Conservation (phyloP, 2,797 vertebrate genomes). For the Adrianichthys oophorus region DNA sequence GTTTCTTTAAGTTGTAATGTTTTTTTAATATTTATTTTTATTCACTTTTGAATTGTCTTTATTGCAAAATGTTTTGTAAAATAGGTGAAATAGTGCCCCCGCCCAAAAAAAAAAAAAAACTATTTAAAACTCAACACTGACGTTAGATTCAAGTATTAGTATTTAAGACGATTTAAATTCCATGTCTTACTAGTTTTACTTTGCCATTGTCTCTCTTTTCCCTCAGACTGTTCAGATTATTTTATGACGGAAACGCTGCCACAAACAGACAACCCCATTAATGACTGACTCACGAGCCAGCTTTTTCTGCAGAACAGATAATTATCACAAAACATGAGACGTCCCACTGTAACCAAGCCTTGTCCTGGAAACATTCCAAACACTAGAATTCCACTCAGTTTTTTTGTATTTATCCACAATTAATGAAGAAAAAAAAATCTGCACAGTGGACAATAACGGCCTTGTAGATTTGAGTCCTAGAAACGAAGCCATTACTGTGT, state of each 20-base stretch:
- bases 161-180: too few species aligned
- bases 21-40: neutral
- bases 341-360: constrained; percentile 31
- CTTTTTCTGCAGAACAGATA: constrained; percentile 33
- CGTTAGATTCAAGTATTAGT: too few species aligned
- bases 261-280: constrained; percentile 45
- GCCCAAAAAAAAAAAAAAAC: too few species aligned
- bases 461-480: constrained; percentile 14
- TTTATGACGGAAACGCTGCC: constrained; percentile 4
- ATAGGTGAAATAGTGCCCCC: too few species aligned
- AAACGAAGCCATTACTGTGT: constrained; percentile 9
- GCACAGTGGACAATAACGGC: constrained; percentile 14
- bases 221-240: neutral
- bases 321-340: constrained; percentile 37
- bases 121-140: too few species aligned
- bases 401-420: constrained; percentile 5
- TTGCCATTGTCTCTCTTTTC: neutral
- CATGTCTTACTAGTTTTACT: neutral
- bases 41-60: too few species aligned
- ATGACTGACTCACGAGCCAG: constrained; percentile 51
- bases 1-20: neutral
- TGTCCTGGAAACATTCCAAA: constrained; percentile 43
- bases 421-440: constrained; percentile 1
- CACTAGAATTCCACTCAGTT: constrained; percentile 13
- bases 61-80: too few species aligned